These are phyloP conservation scores for Athetis lepigone DNA, from an alignment of 2,888 invertebrate genomes.

Conservation along the genomic window DNA sequence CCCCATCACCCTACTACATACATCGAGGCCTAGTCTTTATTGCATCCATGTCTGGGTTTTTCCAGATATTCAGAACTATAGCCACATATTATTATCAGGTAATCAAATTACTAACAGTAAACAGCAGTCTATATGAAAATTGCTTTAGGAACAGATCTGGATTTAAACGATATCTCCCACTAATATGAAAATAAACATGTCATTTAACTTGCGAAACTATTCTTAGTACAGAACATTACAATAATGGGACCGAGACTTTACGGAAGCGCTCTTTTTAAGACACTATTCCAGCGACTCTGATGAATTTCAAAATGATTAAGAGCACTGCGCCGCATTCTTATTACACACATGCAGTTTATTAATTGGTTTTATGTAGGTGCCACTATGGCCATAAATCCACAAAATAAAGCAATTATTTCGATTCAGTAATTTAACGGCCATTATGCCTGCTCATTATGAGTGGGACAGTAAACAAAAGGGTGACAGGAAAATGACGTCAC, in stretches of 20 bases:
- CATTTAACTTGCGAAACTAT: not conserved
- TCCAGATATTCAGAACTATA: conserved; percentile 62
- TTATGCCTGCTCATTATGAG: conserved; percentile 24
- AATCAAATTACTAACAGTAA: conserved; percentile 21
- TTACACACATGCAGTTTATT: not conserved
- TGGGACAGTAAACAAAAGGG: conserved; percentile 40
- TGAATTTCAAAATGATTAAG: too few relatives aligned
- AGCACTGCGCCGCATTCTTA: too few relatives aligned
- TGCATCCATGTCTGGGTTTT: conserved; percentile 75
- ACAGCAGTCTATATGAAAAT: not conserved
- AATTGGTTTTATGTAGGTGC: not conserved
- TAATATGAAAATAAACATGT: not conserved
- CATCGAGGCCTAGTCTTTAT: conserved; percentile 69
- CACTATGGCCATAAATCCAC: not conserved
- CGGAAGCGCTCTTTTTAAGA: conserved; percentile 5
- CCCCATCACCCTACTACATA: conserved; percentile 55
- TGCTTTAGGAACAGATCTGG: not conserved
- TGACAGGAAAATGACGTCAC: conserved; percentile 52
- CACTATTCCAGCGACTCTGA: not conserved
- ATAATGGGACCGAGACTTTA: not conserved
- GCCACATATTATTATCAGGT: too few relatives aligned
- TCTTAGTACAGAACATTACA: not conserved
- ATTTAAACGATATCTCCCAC: conserved; percentile 2
- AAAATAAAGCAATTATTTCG: conserved; percentile 19
- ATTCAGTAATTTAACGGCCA: conserved; percentile 3